A percentile compares a stretch with the other conserved stretches of the same genome.
Conservation (phyloP, 2,113 vertebrate genomes). For the Amblyopsis rosae region DNA sequence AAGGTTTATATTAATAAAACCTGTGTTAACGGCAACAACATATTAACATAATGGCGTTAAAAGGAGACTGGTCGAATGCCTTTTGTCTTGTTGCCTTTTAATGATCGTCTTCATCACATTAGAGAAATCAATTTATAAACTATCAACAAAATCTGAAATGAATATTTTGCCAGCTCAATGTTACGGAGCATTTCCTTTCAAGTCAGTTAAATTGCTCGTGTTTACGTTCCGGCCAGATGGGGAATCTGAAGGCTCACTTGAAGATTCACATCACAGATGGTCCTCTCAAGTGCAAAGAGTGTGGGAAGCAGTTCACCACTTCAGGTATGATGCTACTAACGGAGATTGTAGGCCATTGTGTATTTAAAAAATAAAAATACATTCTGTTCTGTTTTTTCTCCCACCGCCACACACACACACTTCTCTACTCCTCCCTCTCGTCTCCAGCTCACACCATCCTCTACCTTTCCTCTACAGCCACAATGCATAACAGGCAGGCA, state of each 20-base stretch:
- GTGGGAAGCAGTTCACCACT: constrained; percentile 98
- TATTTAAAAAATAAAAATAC: too few relatives aligned
- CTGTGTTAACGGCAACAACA: too few relatives aligned
- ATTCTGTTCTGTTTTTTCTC: too few relatives aligned
- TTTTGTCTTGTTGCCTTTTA: background rate
- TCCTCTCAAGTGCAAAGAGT: constrained; percentile 95
- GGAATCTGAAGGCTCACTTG: constrained; percentile 94
- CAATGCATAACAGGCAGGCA: too few relatives aligned
- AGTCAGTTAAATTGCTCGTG: background rate
- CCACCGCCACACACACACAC: too few relatives aligned
- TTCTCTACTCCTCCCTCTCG: background rate
- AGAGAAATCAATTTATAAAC: too few relatives aligned
- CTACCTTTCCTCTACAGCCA: too few relatives aligned
- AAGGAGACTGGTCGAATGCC: too few relatives aligned
- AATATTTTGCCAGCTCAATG: background rate
- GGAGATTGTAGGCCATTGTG: background rate
- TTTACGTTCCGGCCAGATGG: constrained; percentile 74
- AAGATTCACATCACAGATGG: constrained; percentile 94
- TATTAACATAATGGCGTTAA: too few relatives aligned
- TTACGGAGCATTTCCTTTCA: background rate
- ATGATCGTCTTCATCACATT: background rate
- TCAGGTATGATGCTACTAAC: constrained; percentile 81
- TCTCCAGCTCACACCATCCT: too few relatives aligned
- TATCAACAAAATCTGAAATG: too few relatives aligned
- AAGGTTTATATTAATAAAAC: too few relatives aligned